Evolutionary conservation across 1,140 invertebrate genomes (phyloP), one percentile per base, ranked within the genome.

Genomic region (Cherax destructor): DNA sequence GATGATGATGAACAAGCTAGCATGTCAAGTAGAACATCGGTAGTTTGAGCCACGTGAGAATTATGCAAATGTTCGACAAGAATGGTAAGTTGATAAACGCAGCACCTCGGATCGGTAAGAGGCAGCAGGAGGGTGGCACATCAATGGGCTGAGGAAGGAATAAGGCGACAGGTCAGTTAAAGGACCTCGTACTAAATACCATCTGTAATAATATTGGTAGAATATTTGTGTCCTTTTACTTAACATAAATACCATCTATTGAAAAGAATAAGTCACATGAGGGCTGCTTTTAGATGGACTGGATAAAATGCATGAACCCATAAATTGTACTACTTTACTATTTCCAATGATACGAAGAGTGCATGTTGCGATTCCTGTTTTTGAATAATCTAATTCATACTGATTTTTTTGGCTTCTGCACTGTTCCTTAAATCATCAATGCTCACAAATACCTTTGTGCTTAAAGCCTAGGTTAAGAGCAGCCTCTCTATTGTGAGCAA

Each of bases 141-240:
- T 61, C 86, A 88, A 80, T 79, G 86, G 86, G 86, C 86, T 88
- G 86, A 80, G 86, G 86, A 79, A 78, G 77, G 86, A 79, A 88
- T 88, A 80, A 88, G 86, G 86, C 76, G 47, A 61, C 59, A 56
- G 76, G 76, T 59, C 52, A 80, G 50, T 69, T 72, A n/a, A 74
- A 50, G 69, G 69, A 50, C 47, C 69, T 41, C 49, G 47, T n/a
- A 76, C 30, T 47, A 72, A 50, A 74, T 24, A n/a, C 30, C 30
- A 41, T 41, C 30, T 41, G n/a, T n/a, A n/a, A n/a, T n/a, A n/a
- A n/a, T n/a, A n/a, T n/a, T n/a, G n/a, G n/a, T n/a, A n/a, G n/a
- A n/a, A n/a, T n/a, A n/a, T n/a, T n/a, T n/a, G n/a, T n/a, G n/a
- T n/a, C n/a, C n/a, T n/a, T n/a, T n/a, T n/a, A n/a, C n/a, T n/a